These are phyloP conservation scores for Leucosticte australis DNA, from an alignment of 2,113 vertebrate genomes.

Conservation along the genomic window DNA sequence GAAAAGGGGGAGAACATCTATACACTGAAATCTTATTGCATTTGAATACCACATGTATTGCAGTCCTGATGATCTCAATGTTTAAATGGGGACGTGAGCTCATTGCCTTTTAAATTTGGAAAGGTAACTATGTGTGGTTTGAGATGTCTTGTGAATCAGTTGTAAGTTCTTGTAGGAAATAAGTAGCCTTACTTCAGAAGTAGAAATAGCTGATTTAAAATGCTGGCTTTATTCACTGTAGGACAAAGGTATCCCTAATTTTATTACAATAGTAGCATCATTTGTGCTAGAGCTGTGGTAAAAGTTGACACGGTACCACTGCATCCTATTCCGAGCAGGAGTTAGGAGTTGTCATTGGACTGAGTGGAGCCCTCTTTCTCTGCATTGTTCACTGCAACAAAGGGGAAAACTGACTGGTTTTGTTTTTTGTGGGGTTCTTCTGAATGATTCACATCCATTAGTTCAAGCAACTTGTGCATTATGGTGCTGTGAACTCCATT, in stretches of 20 bases:
- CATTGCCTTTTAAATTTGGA: neutral
- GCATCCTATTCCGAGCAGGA: neutral
- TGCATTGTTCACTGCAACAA: neutral
- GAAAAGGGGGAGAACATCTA: neutral
- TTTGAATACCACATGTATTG: neutral
- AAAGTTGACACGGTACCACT: neutral
- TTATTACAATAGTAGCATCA: neutral
- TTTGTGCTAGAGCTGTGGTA: neutral
- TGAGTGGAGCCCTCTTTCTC: neutral
- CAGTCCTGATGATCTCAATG: neutral
- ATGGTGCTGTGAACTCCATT: neutral
- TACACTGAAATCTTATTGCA: neutral
- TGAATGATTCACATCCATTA: neutral
- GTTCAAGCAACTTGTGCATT: neutral
- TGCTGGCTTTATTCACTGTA: neutral
- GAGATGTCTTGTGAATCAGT: neutral
- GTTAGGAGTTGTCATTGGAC: neutral
- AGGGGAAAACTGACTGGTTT: neutral
- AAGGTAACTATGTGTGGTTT: neutral
- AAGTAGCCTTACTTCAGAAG: neutral
- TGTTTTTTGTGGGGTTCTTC: neutral
- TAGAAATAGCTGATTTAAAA: neutral
- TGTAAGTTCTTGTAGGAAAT: neutral
- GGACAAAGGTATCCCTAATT: neutral
- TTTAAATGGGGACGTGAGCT: neutral